Conservation (phyloP, 2,888 invertebrate genomes). For the Chloroclystis v-ata region DNA sequence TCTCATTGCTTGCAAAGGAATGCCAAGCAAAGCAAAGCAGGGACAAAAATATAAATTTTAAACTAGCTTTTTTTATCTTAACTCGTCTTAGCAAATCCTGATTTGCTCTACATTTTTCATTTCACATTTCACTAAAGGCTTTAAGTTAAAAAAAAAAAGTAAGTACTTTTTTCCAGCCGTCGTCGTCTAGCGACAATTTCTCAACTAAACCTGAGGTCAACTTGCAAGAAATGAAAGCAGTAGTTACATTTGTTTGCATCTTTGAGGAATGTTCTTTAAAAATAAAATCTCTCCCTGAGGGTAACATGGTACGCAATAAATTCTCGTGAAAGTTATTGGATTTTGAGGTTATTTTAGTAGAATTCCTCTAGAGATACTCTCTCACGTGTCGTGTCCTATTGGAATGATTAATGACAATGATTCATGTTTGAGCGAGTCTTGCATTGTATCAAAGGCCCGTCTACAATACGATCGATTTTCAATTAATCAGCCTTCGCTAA, state of each 20-base stretch:
- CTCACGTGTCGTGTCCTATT: background rate
- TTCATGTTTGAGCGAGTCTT: slow-evolving; percentile 2
- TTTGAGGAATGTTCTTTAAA: slow-evolving; percentile 1
- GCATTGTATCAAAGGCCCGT: background rate
- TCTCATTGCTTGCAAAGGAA: too few relatives aligned
- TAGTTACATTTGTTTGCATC: background rate
- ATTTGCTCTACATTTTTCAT: too few relatives aligned
- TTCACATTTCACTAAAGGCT: too few relatives aligned
- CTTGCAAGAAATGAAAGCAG: background rate
- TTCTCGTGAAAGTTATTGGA: background rate
- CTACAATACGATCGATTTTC: slow-evolving; percentile 11
- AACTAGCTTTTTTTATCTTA: too few relatives aligned
- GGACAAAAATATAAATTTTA: too few relatives aligned
- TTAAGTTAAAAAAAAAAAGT: too few relatives aligned
- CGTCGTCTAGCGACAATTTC: too few relatives aligned
- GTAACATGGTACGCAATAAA: background rate
- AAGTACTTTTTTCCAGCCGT: too few relatives aligned
- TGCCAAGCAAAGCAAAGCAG: too few relatives aligned
- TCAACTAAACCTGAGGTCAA: slow-evolving; percentile 1
- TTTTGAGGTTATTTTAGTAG: background rate
- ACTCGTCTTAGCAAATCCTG: too few relatives aligned
- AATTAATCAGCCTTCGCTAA: slow-evolving; percentile 18
- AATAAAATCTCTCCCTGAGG: background rate
- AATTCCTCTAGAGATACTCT: background rate
- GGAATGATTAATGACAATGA: slow-evolving; percentile 1